Conservation (phyloP, 2,113 vertebrate species). For the Garra rufa region DNA sequence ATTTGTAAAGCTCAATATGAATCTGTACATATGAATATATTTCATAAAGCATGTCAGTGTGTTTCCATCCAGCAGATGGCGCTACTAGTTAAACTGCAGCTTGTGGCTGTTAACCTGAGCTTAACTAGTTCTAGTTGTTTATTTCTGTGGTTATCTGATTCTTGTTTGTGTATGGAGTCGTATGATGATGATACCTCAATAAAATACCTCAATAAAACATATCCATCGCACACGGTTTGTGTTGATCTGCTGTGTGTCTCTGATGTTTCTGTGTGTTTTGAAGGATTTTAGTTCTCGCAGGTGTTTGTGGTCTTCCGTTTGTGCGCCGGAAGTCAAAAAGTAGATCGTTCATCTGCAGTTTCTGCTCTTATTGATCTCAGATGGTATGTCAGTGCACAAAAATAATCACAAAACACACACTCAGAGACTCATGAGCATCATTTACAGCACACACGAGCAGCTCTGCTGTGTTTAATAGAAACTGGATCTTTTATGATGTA, state of each 20-base stretch:
- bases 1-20: conserved; percentile 55
- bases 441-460: neutral
- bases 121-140: neutral
- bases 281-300: neutral
- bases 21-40: neutral
- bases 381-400: neutral
- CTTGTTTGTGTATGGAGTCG: neutral
- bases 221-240: neutral
- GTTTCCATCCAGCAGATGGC: conserved; percentile 46
- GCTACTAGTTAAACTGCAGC: neutral
- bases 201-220: neutral
- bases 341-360: neutral
- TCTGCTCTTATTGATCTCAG: neutral
- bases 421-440: conserved; percentile 32
- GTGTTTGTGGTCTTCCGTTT: conserved; percentile 38
- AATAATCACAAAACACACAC: conserved; percentile 35
- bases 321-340: conserved; percentile 1
- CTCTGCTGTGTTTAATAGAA: neutral
- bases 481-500: too few species aligned
- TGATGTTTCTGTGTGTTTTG: neutral
- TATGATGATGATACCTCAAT: conserved; percentile 6
- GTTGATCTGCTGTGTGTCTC: too few species aligned
- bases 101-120: neutral
- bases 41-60: neutral
- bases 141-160: neutral